Conservation (phyloP, 2,888 invertebrate species). For the Clitarchus hookeri region DNA sequence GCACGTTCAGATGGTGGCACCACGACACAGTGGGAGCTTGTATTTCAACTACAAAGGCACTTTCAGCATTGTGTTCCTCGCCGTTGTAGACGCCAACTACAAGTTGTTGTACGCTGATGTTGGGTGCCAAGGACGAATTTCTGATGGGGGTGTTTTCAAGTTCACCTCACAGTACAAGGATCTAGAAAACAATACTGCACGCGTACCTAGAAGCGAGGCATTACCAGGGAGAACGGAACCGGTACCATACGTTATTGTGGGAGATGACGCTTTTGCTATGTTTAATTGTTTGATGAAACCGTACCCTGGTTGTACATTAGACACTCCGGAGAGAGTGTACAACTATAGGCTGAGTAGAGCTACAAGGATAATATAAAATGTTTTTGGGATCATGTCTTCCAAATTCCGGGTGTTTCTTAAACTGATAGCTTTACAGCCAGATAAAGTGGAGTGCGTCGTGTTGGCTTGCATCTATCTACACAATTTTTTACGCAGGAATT, state of each 20-base stretch:
- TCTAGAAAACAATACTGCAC: neutral
- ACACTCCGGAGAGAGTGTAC: too few species aligned
- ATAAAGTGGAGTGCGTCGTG: neutral
- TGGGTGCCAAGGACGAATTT: slow-evolving; percentile 47
- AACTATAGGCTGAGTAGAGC: too few species aligned
- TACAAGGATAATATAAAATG: too few species aligned
- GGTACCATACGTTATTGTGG: slow-evolving; percentile 27
- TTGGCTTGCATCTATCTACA: slow-evolving; percentile 9
- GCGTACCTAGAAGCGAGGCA: neutral
- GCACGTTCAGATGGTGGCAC: too few species aligned
- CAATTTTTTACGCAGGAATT: too few species aligned
- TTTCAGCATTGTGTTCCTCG: slow-evolving; percentile 46
- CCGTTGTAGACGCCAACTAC: slow-evolving; percentile 46
- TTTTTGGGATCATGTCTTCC: slow-evolving; percentile 5
- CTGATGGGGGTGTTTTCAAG: slow-evolving; percentile 44
- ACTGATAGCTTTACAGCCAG: slow-evolving; percentile 5
- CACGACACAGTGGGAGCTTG: slow-evolving; percentile 46
- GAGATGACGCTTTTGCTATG: slow-evolving; percentile 28
- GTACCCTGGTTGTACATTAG: neutral
- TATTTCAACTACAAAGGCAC: slow-evolving; percentile 47
- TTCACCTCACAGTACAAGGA: slow-evolving; percentile 23
- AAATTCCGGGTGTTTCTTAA: too few species aligned
- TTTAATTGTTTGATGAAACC: slow-evolving; percentile 10
- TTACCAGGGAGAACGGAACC: neutral
- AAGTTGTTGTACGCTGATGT: slow-evolving; percentile 48